Percentiles rank a stretch among this genome's conserved stretches.
Evolutionary conservation across 2,113 vertebrate species (phyloP).

Genomic region (Vulpes lagopus): DNA sequence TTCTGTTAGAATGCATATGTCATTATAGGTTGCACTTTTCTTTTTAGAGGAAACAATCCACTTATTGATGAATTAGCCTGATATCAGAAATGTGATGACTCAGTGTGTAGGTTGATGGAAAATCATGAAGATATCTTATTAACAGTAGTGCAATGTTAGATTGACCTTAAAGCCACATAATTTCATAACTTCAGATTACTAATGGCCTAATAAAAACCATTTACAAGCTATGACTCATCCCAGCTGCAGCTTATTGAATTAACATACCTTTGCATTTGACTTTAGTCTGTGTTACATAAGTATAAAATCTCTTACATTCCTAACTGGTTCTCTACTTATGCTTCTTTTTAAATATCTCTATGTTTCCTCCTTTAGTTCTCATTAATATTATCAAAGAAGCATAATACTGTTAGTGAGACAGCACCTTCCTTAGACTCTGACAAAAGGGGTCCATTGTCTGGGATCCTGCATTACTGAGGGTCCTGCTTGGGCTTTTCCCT

Average conservation of each 20-base stretch:
- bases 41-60: background rate
- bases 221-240: conserved; percentile 62
- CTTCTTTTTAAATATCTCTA: background rate
- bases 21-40: background rate
- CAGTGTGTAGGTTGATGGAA: conserved; percentile 4
- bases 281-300: conserved; percentile 57
- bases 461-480: background rate
- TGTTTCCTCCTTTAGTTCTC: background rate
- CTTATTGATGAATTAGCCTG: background rate
- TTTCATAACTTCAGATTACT: background rate
- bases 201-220: conserved; percentile 47
- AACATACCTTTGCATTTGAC: conserved; percentile 28
- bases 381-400: background rate
- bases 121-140: conserved; percentile 18
- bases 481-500: background rate
- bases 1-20: background rate
- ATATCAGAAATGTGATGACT: conserved; percentile 18
- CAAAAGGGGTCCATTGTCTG: background rate
- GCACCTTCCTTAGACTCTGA: background rate
- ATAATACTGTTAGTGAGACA: background rate
- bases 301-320: conserved; percentile 27
- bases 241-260: conserved; percentile 3
- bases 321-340: background rate
- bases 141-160: background rate
- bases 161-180: conserved; percentile 50